Base-by-base conservation (phyloP, 2,797 vertebrate species). In the Smutsia gigantea region DNA sequence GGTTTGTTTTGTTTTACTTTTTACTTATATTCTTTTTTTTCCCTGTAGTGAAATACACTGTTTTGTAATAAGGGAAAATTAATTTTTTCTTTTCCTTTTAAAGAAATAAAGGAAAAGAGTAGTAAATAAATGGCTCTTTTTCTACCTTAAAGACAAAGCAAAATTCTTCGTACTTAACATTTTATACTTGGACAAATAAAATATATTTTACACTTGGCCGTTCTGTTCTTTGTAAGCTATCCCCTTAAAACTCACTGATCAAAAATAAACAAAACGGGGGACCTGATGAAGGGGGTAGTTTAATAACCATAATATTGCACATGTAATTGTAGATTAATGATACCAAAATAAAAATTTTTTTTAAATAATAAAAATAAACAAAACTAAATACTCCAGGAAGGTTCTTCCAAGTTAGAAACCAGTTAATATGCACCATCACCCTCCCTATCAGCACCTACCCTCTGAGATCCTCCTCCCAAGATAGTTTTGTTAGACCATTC, bases 111-210 rank as follows among this genome's bases (percentile, higher is more conserved):
- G 21, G n/a, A 81, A 82, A 63, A 57, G 3, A 29, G 5, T 17
- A 72, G 57, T 59, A 46, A 87, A 79, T 49, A 53, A 31, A 83
- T 19, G 27, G 27, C 29, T 74, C 53, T 83, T 7, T 86, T 81
- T 51, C 72, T 78, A 79, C 49, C 55, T 81, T 94, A 96, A 95
- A 92, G 42, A 87, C 23, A 55, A 93, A 87, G 34, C 34, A 94
- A 87, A 29, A 15, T 10, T 10, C n/a, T 75, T 53, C 51, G 12
- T n/a, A 53, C 7, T 75, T 75, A 34, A 75, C 29, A 95, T 75
- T 91, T 85, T 85, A 95, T 34, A 77, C 31, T 51, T 74, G 17
- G 49, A 66, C 37, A 79, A 79, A 66, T 51, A 69, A 75, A 42
- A 72, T 29, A 66, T n/a, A 71, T 82, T 75, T 64, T 31, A 89